These are phyloP conservation scores for Sternotherus odoratus DNA, from an alignment of 2,797 vertebrate genomes.

Conservation along the genomic window DNA sequence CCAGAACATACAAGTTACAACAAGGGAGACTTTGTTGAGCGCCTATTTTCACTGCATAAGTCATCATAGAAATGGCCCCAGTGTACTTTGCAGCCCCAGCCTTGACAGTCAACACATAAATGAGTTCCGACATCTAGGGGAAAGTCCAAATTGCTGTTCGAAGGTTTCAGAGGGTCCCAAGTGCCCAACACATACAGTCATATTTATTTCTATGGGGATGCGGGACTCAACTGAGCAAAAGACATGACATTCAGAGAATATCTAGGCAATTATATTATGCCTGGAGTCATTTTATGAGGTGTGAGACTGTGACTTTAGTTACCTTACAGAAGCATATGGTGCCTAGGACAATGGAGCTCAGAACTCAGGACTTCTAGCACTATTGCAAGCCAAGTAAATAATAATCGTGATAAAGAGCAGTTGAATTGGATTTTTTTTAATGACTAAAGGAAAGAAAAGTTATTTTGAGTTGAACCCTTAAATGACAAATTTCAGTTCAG, in stretches of 20 bases:
- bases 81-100: neutral
- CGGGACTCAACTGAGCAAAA: neutral
- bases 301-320: neutral
- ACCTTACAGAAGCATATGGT: neutral
- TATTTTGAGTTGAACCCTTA: neutral
- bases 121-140: neutral
- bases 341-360: neutral
- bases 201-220: neutral
- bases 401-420: fast-evolving
- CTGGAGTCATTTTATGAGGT: neutral
- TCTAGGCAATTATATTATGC: neutral
- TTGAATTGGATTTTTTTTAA: neutral
- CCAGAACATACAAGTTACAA: neutral
- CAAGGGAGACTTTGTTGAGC: neutral
- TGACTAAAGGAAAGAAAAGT: neutral
- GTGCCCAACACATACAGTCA: neutral
- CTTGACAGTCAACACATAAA: neutral
- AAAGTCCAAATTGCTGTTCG: neutral
- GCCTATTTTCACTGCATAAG: neutral
- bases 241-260: too few species aligned
- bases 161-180: neutral
- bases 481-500: neutral
- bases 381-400: neutral
- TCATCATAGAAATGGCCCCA: neutral
- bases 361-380: neutral